Evolutionary conservation across 1,140 invertebrate species (phyloP).

Genomic region (Lordiphosa stackelbergi): DNA sequence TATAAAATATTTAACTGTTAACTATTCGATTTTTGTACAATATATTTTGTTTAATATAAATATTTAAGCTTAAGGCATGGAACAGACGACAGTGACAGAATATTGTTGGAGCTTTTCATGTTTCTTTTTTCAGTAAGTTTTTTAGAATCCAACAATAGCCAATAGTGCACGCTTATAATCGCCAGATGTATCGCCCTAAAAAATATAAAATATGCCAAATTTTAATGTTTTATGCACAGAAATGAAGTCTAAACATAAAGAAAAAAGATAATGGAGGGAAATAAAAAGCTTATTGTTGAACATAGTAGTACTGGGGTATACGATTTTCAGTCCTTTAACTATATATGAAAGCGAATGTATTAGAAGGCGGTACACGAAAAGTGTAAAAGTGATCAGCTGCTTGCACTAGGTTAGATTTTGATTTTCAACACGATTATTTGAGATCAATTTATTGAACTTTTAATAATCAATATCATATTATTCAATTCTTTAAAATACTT

Average conservation of each 20-base stretch:
- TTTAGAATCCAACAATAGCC: conserved; percentile 85
- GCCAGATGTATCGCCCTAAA: conserved; percentile 93
- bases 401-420: no score
- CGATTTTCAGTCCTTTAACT: no score
- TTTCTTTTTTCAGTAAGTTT: conserved; percentile 27
- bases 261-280: conserved; percentile 5
- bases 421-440: no score
- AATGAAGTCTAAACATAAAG: conserved; percentile 33
- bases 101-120: conserved; percentile 36
- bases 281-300: neutral
- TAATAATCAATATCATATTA: no score
- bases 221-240: conserved; percentile 67
- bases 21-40: conserved; percentile 62
- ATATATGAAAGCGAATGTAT: no score
- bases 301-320: no score
- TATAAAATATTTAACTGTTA: conserved; percentile 38
- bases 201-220: conserved; percentile 75
- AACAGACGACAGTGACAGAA: conserved; percentile 55
- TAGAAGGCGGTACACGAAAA: no score
- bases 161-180: conserved; percentile 93
- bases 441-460: no score
- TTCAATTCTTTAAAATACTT: no score
- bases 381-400: no score
- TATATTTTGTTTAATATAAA: conserved; percentile 21
- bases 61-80: conserved; percentile 54